Base-by-base conservation (phyloP, 1,140 invertebrate genomes). In the Drosophila teissieri region DNA sequence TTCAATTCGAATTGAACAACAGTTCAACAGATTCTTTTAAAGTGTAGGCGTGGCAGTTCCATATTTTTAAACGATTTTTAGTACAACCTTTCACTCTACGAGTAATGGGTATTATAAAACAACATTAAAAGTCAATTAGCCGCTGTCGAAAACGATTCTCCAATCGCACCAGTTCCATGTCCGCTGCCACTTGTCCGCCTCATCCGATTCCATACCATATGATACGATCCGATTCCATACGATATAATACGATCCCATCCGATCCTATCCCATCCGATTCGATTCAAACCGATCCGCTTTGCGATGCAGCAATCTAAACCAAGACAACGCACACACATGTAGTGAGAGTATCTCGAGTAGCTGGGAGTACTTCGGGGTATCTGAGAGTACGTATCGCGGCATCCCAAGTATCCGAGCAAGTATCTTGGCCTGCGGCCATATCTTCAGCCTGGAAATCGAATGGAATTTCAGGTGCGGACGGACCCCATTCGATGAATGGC, bases 41-140 rank as follows among this genome's bases (percentile, higher is more conserved):
- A 19, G 19, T 19, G 19, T 19, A 19, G 19, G 19, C 19, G 1
- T 2, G 19, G 19, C 19, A 19, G 2, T 19, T 19, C 19, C 1
- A 19, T 19, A 19, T 2, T 19, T 19, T 1, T 19, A 1, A 19
- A 19, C 19, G 19, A 19, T 2, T 19, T 19, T 2, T 19, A 19
- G 19, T 19, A 19, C 2, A 19, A 19, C 19, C 19, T 19, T 19
- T 19, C 19, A 19, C 19, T 19, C 19, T 19, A 2, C 19, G 19
- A 19, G 1, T 19, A 19, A 19, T 19, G 19, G 19, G 19, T 2
- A 19, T 2, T 19, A 19, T 19, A 19, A 19, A 19, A 70, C 45
- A 80, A 88, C 83, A 88, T 83, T 88, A 84, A 88, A 88, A 88
- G 83, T 88, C 83, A 88, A 88, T 88, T 88, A 88, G 83, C 83